Percentiles rank a stretch among this genome's conserved stretches.
These are phyloP conservation scores for Eucriotettix oculatus DNA, from an alignment of 2,888 invertebrate genomes.

Conservation along the genomic window DNA sequence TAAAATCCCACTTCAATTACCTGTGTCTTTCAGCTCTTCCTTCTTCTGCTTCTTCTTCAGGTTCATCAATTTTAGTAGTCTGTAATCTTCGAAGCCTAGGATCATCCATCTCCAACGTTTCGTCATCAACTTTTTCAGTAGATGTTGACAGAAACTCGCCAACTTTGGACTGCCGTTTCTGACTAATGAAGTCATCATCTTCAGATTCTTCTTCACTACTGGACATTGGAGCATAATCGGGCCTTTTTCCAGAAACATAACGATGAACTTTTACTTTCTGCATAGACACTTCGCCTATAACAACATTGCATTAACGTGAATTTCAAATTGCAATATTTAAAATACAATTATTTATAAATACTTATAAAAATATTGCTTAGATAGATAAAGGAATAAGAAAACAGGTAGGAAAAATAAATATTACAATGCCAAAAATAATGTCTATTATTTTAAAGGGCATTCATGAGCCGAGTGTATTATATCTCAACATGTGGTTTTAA, in stretches of 20 bases:
- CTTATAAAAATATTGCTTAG: too few species aligned
- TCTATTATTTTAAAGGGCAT: too few species aligned
- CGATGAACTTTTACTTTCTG: slow-evolving; percentile 98
- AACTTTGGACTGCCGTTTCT: slow-evolving; percentile 12
- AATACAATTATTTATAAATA: too few species aligned
- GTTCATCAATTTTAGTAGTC: slow-evolving; percentile 25
- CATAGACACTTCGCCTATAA: slow-evolving; percentile 86
- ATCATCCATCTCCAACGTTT: slow-evolving; percentile 44
- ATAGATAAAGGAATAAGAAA: too few species aligned
- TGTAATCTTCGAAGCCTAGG: slow-evolving; percentile 60
- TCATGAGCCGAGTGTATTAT: too few species aligned
- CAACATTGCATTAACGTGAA: too few species aligned
- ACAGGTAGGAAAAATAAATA: too few species aligned
- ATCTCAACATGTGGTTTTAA: too few species aligned
- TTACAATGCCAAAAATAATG: too few species aligned
- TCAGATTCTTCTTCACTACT: slow-evolving; percentile 82
- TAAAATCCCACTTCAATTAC: slow-evolving; percentile 4
- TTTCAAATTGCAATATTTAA: too few species aligned
- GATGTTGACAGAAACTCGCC: slow-evolving; percentile 15
- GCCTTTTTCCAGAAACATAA: slow-evolving; percentile 94
- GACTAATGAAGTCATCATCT: slow-evolving; percentile 69
- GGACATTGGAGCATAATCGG: slow-evolving; percentile 80
- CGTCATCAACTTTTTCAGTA: slow-evolving; percentile 21
- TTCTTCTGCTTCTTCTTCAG: slow-evolving; percentile 27
- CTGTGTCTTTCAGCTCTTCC: slow-evolving; percentile 36